Base-by-base conservation (phyloP, 2,888 invertebrate genomes). In the Endotricha flammealis region DNA sequence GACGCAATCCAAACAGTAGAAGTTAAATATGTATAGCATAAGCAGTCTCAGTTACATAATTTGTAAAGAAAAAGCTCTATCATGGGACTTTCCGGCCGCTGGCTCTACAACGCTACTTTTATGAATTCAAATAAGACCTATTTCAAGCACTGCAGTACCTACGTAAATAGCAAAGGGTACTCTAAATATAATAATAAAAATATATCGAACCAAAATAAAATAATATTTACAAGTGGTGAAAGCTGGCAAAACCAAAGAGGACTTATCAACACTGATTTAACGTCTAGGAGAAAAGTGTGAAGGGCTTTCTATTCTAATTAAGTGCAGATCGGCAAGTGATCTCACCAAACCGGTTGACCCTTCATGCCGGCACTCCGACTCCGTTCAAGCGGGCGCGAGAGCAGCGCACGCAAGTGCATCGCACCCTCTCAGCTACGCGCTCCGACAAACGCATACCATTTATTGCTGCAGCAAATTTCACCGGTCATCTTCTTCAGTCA, bases 321-420 rank as follows among this genome's bases (percentile, higher is more conserved):
- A 59, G 54, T 57, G 63, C 59, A 51, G 63, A 62, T 72, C 62
- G 64, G 66, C 55, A 64, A 61, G 62, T 69, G 66, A 64, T 73
- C 83, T 86, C 71, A 86, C 85, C 85, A 86, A 79, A 86, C 85
- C 82, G 86, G 85, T 82, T 81, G 82, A 54, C 82, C 86, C 78
- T 81, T 83, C 85, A 86, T 85, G 66, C 73, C 73, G 69, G 68
- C 62, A 50, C 57, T 58, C 57, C 67, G 64, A 49, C 57, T 57
- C 57, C 67, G 65, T 53, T 72, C 74, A 54, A 63, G 57, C 41
- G 71, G 61, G 61, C 75, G 57, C 40, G 71, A 63, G 63, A 76
- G 57, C 53, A 72, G 63, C 51, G 60, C 62, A 59, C 74, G 62
- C 66, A 79, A 67, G 64, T 76, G 77, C 80, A 82, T 78, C 68